phyloP scores from a whole-genome alignment of 2,797 vertebrate species.

The Pipistrellus pipistrellus region DNA sequence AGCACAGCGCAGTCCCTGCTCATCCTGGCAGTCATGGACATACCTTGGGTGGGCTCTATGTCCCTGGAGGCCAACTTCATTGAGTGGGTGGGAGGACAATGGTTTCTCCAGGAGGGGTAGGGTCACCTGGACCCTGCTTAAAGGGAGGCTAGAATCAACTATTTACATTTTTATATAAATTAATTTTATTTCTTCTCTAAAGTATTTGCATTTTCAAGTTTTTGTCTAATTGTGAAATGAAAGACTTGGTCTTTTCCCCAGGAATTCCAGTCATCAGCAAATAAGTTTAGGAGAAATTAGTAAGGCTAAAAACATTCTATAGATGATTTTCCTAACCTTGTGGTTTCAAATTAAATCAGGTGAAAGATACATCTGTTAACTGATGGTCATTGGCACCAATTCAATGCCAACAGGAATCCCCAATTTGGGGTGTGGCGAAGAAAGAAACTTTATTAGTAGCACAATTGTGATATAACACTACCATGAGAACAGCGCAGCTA shows the following conservation, averaged over 20 bases:
- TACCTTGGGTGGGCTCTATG: neutral
- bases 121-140: slow-evolving; percentile 30
- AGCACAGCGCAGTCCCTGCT: neutral
- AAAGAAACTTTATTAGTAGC: neutral
- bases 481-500: neutral
- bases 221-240: slow-evolving; percentile 68
- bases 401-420: neutral
- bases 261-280: slow-evolving; percentile 65
- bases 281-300: slow-evolving; percentile 63
- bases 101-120: neutral
- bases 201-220: slow-evolving; percentile 55
- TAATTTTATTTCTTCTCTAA: slow-evolving; percentile 52
- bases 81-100: neutral
- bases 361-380: neutral
- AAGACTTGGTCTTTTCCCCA: slow-evolving; percentile 43
- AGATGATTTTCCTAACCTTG: slow-evolving; percentile 24
- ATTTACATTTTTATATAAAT: slow-evolving; percentile 46
- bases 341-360: slow-evolving; percentile 54
- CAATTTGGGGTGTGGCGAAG: neutral
- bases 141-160: neutral
- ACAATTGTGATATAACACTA: neutral
- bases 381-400: neutral
- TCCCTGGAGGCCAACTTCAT: neutral
- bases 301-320: neutral
- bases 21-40: neutral